Evolutionary conservation across 1,140 invertebrate genomes (phyloP).

Genomic region (Hesperophylax magnus): DNA sequence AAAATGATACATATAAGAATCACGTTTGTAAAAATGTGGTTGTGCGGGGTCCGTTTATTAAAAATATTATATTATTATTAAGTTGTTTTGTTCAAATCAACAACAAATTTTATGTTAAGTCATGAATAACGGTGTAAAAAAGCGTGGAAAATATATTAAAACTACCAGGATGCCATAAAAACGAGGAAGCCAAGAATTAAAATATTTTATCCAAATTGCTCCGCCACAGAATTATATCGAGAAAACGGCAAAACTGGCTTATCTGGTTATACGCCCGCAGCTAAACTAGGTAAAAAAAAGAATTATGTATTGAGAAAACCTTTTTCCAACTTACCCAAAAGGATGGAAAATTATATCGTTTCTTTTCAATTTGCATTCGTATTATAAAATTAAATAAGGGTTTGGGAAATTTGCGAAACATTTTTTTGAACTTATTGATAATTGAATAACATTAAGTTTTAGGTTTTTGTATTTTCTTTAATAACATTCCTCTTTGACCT

Average conservation of each 20-base stretch:
- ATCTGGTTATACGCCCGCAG: neutral
- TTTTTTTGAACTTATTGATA: too few relatives aligned
- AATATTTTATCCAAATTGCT: constrained; percentile 24
- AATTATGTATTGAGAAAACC: constrained; percentile 25
- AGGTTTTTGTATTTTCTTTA: too few relatives aligned
- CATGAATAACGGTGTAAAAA: neutral
- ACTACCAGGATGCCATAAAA: neutral
- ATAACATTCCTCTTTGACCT: too few relatives aligned
- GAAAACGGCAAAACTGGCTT: neutral
- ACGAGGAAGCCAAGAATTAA: neutral
- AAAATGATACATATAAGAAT: too few relatives aligned
- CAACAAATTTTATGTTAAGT: neutral
- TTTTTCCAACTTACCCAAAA: neutral
- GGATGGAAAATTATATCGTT: neutral
- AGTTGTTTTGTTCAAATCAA: too few relatives aligned
- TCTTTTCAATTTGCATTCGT: constrained; percentile 21
- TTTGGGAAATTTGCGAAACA: neutral
- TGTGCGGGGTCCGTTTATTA: too few relatives aligned
- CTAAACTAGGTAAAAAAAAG: constrained; percentile 14
- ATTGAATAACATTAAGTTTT: too few relatives aligned
- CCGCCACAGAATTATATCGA: neutral
- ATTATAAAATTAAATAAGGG: constrained; percentile 15
- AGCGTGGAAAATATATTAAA: neutral
- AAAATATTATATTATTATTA: too few relatives aligned
- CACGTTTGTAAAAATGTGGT: too few relatives aligned